Conservation (phyloP, 2,888 invertebrate species). For the Caenorhabditis panamensis region DNA sequence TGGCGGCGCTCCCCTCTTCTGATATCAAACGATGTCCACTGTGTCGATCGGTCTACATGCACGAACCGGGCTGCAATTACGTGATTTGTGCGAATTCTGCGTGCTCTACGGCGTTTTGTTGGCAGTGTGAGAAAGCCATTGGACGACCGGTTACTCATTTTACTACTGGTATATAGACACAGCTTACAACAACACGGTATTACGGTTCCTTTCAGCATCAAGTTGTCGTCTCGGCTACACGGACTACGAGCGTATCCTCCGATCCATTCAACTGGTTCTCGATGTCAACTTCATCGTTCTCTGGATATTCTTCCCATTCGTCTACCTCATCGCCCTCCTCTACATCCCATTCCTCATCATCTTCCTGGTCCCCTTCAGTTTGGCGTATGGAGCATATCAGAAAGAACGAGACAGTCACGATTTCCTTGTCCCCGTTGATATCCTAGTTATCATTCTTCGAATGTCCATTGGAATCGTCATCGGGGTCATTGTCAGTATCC, state of each 20-base stretch:
- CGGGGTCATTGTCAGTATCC: slow-evolving; percentile 30
- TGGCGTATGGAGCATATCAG: slow-evolving; percentile 32
- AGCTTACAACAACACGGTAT: no score
- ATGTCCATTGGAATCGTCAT: slow-evolving; percentile 17
- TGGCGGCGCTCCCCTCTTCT: slow-evolving; percentile 43
- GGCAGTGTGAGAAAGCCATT: slow-evolving; percentile 63
- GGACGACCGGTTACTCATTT: slow-evolving; percentile 40
- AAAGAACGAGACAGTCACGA: slow-evolving; percentile 22
- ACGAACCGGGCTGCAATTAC: slow-evolving; percentile 62
- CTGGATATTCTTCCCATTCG: slow-evolving; percentile 41
- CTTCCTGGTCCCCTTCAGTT: slow-evolving; percentile 30
- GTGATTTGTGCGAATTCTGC: slow-evolving; percentile 64
- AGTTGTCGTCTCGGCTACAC: slow-evolving; percentile 51
- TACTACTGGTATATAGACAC: slow-evolving; percentile 19
- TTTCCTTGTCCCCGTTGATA: slow-evolving; percentile 30
- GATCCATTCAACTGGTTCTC: slow-evolving; percentile 23
- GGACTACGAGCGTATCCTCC: slow-evolving; percentile 42
- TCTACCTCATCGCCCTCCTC: slow-evolving; percentile 50
- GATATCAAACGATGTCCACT: slow-evolving; percentile 64
- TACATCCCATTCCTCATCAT: slow-evolving; percentile 48
- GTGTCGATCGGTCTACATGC: slow-evolving; percentile 53
- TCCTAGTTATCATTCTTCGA: slow-evolving; percentile 21
- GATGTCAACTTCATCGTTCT: slow-evolving; percentile 53
- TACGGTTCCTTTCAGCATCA: slow-evolving; percentile 25
- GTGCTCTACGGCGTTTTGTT: slow-evolving; percentile 62